Conservation (phyloP, 2,113 vertebrate genomes). For the Neolamprologus tretocephalus region DNA sequence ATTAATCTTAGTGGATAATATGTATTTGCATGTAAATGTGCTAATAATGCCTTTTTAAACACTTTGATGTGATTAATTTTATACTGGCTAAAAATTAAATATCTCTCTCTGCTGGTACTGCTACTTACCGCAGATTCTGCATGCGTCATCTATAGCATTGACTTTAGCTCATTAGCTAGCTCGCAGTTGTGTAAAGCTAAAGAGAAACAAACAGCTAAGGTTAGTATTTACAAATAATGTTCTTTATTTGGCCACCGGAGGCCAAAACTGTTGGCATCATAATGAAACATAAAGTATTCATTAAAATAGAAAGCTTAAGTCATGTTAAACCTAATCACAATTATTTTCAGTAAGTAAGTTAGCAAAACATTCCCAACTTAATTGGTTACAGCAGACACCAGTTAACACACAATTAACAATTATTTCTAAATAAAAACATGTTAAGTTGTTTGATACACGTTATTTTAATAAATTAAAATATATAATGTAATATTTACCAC, state of each 20-base stretch:
- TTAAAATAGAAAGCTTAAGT: not conserved
- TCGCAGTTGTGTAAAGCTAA: accelerated
- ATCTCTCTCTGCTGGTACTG: not conserved
- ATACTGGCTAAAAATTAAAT: not conserved
- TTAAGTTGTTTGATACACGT: not conserved
- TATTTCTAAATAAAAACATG: not conserved
- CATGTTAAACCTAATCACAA: not conserved
- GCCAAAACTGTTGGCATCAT: not conserved
- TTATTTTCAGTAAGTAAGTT: not conserved
- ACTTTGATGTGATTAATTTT: not conserved
- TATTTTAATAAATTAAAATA: not conserved
- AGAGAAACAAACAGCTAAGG: not conserved
- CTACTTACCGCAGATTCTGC: not conserved
- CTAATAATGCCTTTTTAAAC: not conserved
- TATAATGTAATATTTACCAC: not conserved
- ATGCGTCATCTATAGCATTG: not conserved
- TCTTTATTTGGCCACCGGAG: not conserved
- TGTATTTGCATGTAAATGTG: not conserved
- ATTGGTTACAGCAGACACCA: not conserved
- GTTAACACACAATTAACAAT: not conserved
- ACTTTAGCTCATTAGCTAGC: not conserved
- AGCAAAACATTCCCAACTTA: not conserved
- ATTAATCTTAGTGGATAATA: not conserved
- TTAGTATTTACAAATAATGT: not conserved
- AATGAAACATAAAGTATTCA: not conserved